Base-by-base conservation (phyloP, 2,113 vertebrate species). In the Marmota flaviventris region DNA sequence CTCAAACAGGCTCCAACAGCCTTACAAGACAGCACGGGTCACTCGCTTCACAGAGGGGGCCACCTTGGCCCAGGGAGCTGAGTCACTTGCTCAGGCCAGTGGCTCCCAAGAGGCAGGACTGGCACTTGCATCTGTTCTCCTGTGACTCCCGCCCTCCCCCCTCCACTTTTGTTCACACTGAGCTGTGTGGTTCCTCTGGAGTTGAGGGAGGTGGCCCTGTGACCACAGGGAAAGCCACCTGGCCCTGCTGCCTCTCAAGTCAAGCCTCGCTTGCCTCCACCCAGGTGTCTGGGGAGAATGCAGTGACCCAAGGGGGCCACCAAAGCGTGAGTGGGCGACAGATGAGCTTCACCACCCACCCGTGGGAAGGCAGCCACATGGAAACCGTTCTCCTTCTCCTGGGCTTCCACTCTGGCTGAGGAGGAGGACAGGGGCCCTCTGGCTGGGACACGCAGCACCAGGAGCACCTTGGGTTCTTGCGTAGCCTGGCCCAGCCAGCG, bases 351-450 rank as follows among this genome's bases (percentile, higher is more conserved):
- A 11, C 25, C 24, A 13, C 39, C 51, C 8, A 37, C 39, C 51
- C 8, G 32, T 0, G 14, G 75, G 29, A 20, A 24, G 0, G 2
- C 67, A 82, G 79, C 34, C 4, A 2, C 14, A 13, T 32, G 0
- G 1, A 4, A 16, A 4, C 5, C 17, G 32, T 32, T 32, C 53
- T 48, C 3, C 1, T 25, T 10, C n/a, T 77, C 69, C 86, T 2
- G 1, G 69, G 25, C 37, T 39, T 20, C n/a, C 34, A 3, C 1
- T 20, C 0, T 0, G 65, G 6, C 17, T 4, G 4, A 34, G 11
- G 1, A 34, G 20, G 25, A 37, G 45, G 1, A 34, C 27, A 6
- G 16, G 11, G 5, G 0, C 5, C 63, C 27, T 24, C 14, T 7
- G 18, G 24, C 24, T 27, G 72, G 69, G 3, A 7, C 61, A n/a